These are phyloP conservation scores for Aromia moschata DNA, from an alignment of 2,888 invertebrate genomes.

Conservation along the genomic window DNA sequence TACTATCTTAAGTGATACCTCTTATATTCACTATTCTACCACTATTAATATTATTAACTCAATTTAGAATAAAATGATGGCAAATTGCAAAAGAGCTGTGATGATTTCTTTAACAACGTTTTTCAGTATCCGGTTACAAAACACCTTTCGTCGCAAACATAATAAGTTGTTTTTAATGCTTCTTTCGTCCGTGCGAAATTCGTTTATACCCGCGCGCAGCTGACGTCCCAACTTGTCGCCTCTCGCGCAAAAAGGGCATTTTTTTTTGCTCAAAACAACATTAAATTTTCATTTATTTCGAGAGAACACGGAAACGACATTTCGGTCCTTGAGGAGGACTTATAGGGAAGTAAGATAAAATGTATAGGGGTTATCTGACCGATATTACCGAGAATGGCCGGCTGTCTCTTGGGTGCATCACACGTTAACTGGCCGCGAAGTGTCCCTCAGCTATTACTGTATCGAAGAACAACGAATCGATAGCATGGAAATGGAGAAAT, in stretches of 20 bases:
- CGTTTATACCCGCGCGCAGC: too few relatives aligned
- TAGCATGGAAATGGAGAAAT: constrained; percentile 22
- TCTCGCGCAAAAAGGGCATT: not conserved
- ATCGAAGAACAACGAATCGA: constrained; percentile 37
- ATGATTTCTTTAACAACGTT: too few relatives aligned
- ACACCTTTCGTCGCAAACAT: too few relatives aligned
- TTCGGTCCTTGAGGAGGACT: constrained; percentile 35
- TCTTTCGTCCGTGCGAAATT: too few relatives aligned
- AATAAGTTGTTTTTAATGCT: too few relatives aligned
- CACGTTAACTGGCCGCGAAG: constrained; percentile 47
- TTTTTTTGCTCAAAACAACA: constrained; percentile 14
- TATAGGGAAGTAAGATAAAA: constrained; percentile 33
- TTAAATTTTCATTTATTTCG: constrained; percentile 39
- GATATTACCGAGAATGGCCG: constrained; percentile 47
- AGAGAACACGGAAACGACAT: constrained; percentile 40
- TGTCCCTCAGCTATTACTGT: constrained; percentile 47
- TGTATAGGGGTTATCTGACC: constrained; percentile 44
- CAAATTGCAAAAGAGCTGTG: too few relatives aligned
- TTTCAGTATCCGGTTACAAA: too few relatives aligned
- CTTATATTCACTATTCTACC: too few relatives aligned
- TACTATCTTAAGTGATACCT: too few relatives aligned
- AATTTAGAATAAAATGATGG: too few relatives aligned
- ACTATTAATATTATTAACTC: too few relatives aligned
- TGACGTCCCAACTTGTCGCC: not conserved
- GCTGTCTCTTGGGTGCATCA: constrained; percentile 45